Base-by-base conservation (phyloP, 1,140 invertebrate genomes). In the Drosophila albomicans region DNA sequence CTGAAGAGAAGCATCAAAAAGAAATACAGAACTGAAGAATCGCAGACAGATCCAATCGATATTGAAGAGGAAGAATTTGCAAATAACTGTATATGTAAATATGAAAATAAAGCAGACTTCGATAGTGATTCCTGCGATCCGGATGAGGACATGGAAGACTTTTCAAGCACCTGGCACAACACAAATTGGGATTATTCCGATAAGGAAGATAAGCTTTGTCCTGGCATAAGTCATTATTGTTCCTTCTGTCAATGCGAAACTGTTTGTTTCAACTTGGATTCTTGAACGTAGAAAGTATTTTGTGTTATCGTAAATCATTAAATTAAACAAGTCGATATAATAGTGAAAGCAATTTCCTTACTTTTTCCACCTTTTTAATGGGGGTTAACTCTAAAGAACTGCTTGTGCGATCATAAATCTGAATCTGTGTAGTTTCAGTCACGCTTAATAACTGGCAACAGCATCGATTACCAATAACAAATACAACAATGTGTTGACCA, bases 391-490 rank as follows among this genome's bases (percentile, higher is more conserved):
- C 30, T 25, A 32, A 32, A 32, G 35, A 38, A 10, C 35, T 3
- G 20, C 20, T 25, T 25, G 3, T 25, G 20, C 20, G 20, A 25
- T 25, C n/a, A 54, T 10, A 13, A n/a, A 11, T 13, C 13, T 64
- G 78, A 58, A 32, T 59, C 51, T 10, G 35, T 32, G 48, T 28
- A 62, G 59, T 66, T 79, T 56, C 38, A 54, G 51, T 13, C 11
- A 13, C 41, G 61, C 67, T 68, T 56, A 66, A 76, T 70, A 75
- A 71, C 52, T 65, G 32, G 20, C 73, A 63, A n/a, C 25, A 20
- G 64, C 70, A 82, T 78, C 80, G 75, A 88, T 88, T 89, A 81
- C 78, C 57, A 63, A 59, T 41, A 45, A 16, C 58, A 70, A 78
- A 69, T 67, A 49, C 69, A 62, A 57, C 30, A 75, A 71, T 49